Evolutionary conservation across 92 coral and sea anemone species (phyloP), one percentile per base, ranked within the genome.

Genomic region (Epizoanthus stellaris): DNA sequence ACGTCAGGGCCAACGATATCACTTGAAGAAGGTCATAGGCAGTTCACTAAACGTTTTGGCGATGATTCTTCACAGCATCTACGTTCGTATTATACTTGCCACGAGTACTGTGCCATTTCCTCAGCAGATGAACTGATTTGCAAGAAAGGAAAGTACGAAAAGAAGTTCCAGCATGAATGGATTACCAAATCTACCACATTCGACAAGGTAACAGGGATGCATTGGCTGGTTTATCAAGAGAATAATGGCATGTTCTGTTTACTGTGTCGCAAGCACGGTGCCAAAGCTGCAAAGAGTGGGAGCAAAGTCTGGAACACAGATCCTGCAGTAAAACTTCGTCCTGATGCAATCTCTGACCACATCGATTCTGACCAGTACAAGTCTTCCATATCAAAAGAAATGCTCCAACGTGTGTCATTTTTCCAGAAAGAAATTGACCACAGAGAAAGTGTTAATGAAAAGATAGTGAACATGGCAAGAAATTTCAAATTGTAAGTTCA

Each of bases 181-280:
- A 86, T 34, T 86, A 84, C 76, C 66, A 86, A 86, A 65, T 84
- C 76, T 56, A 86, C 66, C 30, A 70, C 66, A 52, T 86, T 20
- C 58, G 85, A 86, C 45, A 77, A 77, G 76, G 76, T 84, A 8
- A 86, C 85, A 47, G 80, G 89, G 13, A 60, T 86, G 53, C 77
- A 84, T 84, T 86, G 89, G 89, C 85, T 86, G 19, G 85, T 86
- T 6, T 86, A 86, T 86, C 84, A 39, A 4, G 80, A 86, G 77
- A 86, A 77, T 77, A 36, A 66, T 47, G 89, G 85, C 7, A 77
- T 86, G 89, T 86, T 86, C 85, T 86, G 85, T 86, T 75, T 86
- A 68, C 85, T 86, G 76, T 86, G 85, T 82, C 85, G 77, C 39
- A 75, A 66, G 17, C 89, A 86, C 20, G 76, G 76, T 77, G 67